Conservation (phyloP, 1,140 invertebrate genomes). For the Drosophila tristis region DNA sequence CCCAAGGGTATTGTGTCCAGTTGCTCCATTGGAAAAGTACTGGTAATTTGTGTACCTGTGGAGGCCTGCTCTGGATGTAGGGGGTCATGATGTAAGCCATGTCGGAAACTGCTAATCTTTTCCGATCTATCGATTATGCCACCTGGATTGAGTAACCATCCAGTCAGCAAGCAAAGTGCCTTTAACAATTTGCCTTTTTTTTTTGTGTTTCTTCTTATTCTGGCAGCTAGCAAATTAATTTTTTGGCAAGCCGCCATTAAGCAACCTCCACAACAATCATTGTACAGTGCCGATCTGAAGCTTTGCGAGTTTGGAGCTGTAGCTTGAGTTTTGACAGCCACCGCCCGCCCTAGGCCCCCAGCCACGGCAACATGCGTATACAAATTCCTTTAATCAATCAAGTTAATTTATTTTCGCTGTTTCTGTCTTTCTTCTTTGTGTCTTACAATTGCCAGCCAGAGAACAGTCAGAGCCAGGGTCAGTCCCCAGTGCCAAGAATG, state of each 20-base stretch:
- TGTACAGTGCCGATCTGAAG: background rate
- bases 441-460: conserved; percentile 36
- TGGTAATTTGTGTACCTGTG: too few relatives aligned
- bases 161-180: conserved; percentile 1
- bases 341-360: background rate
- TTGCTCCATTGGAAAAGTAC: too few relatives aligned
- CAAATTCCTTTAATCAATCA: conserved; percentile 75
- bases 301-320: background rate
- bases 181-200: conserved; percentile 14
- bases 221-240: conserved; percentile 38
- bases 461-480: conserved; percentile 32
- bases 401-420: conserved; percentile 67
- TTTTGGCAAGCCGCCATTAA: conserved; percentile 58
- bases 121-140: background rate
- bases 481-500: conserved; percentile 7
- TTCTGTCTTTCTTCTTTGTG: conserved; percentile 10
- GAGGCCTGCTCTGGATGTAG: too few relatives aligned
- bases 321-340: conserved; percentile 24
- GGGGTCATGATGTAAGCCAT: too few relatives aligned
- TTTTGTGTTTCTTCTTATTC: background rate
- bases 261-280: conserved; percentile 35
- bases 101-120: too few relatives aligned
- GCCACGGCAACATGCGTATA: conserved; percentile 26
- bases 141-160: background rate
- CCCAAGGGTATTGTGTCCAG: too few relatives aligned